phyloP scores from a whole-genome alignment of 2,888 invertebrate species.

The Sepioteuthis lessoniana region DNA sequence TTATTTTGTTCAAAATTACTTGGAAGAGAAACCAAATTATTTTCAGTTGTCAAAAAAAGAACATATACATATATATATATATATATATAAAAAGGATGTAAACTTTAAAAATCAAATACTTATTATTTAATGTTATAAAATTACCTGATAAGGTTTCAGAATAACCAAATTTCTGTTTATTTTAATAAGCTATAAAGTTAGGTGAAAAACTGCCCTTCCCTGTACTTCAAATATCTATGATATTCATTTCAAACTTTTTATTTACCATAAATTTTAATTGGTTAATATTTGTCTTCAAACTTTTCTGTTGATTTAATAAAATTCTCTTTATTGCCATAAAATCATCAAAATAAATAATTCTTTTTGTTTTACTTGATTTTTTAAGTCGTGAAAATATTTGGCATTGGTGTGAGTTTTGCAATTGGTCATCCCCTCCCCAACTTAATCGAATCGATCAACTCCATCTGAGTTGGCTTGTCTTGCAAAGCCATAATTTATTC shows the following conservation, averaged over 20 bases:
- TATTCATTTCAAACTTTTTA: not conserved
- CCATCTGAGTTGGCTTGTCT: conserved; percentile 13
- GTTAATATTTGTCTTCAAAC: not conserved
- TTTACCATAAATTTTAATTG: not conserved
- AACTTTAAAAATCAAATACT: too few species aligned
- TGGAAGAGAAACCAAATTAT: too few species aligned
- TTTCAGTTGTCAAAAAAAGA: too few species aligned
- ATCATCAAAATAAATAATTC: not conserved
- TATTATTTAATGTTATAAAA: too few species aligned
- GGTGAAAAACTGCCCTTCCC: too few species aligned
- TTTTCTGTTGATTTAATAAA: not conserved
- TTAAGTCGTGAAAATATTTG: not conserved
- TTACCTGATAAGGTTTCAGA: too few species aligned
- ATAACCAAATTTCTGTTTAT: too few species aligned
- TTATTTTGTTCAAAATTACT: not conserved
- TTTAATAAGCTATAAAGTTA: too few species aligned
- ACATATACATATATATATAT: too few species aligned
- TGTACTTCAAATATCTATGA: not conserved
- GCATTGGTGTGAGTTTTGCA: not conserved
- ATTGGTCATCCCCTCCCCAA: not conserved
- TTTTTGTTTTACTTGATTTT: not conserved
- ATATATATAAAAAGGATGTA: too few species aligned
- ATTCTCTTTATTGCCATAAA: not conserved
- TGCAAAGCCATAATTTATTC: not conserved
- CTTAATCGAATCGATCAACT: not conserved